Evolutionary conservation across 2,113 vertebrate genomes (phyloP).

Genomic region (Anhinga rufa): DNA sequence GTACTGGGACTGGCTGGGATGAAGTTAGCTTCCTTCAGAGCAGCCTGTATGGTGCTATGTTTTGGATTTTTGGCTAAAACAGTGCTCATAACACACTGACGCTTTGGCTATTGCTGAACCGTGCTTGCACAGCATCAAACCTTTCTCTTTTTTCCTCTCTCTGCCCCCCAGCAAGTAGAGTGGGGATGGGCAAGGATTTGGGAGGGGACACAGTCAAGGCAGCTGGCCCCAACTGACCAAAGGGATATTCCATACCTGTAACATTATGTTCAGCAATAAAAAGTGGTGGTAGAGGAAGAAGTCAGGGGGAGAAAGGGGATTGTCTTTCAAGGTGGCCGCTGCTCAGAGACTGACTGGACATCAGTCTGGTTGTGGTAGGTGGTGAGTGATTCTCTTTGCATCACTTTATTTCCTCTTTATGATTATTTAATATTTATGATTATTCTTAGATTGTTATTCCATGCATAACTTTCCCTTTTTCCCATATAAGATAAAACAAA

Average conservation of each 20-base stretch:
- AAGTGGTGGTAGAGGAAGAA: background rate
- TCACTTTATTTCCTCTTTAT: background rate
- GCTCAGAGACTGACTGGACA: background rate
- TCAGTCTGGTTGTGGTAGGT: background rate
- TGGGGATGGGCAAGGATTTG: background rate
- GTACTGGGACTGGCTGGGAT: background rate
- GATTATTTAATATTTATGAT: background rate
- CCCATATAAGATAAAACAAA: background rate
- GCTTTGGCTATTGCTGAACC: background rate
- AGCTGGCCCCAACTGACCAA: background rate
- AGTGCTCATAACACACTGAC: background rate
- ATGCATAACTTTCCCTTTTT: background rate
- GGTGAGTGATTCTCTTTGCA: background rate
- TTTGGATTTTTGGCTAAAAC: background rate
- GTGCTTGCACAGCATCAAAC: background rate
- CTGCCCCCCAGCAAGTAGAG: background rate
- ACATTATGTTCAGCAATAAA: background rate
- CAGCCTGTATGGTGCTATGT: background rate
- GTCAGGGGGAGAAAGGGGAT: rapidly evolving
- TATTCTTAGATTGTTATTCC: background rate
- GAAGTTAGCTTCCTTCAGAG: background rate
- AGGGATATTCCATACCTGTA: background rate
- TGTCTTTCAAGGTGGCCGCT: background rate
- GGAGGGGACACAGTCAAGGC: background rate
- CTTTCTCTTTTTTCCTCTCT: rapidly evolving